phyloP scores from a whole-genome alignment of 2,113 vertebrate species.

The Dascyllus trimaculatus region DNA sequence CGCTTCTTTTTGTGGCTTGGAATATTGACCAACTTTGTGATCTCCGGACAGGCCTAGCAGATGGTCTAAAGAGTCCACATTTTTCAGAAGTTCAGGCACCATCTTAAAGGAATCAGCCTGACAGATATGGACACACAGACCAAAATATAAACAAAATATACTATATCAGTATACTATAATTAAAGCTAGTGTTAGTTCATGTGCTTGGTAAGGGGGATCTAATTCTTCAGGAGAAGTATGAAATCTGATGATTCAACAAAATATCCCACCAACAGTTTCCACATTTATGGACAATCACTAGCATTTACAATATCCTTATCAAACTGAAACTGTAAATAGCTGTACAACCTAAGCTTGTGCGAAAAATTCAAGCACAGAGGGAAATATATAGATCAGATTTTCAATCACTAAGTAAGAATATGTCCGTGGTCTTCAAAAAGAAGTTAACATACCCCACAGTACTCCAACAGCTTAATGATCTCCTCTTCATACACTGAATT shows the following conservation, averaged over 20 bases:
- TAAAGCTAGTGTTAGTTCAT: background rate
- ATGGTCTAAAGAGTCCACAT: conserved; percentile 79
- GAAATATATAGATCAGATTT: no score
- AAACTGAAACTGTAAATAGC: no score
- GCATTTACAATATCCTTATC: no score
- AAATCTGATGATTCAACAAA: no score
- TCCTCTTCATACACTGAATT: conserved; percentile 96
- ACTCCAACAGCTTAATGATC: conserved; percentile 94
- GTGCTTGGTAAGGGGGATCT: background rate
- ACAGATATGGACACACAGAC: conserved; percentile 46
- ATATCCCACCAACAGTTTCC: no score
- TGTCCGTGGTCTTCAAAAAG: background rate
- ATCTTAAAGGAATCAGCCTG: conserved; percentile 97
- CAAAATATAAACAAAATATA: background rate
- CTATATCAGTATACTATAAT: no score
- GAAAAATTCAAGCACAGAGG: no score
- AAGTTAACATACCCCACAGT: conserved; percentile 92
- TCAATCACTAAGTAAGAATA: no score
- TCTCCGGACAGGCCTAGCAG: conserved; percentile 79
- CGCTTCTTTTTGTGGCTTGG: conserved; percentile 62
- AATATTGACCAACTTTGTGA: conserved; percentile 44
- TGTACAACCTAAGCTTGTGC: no score
- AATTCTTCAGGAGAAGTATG: no score
- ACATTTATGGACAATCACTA: no score
- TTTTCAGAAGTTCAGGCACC: conserved; percentile 89